phyloP scores from a whole-genome alignment of 1,140 invertebrate genomes.

The Drosophila pectinifera region DNA sequence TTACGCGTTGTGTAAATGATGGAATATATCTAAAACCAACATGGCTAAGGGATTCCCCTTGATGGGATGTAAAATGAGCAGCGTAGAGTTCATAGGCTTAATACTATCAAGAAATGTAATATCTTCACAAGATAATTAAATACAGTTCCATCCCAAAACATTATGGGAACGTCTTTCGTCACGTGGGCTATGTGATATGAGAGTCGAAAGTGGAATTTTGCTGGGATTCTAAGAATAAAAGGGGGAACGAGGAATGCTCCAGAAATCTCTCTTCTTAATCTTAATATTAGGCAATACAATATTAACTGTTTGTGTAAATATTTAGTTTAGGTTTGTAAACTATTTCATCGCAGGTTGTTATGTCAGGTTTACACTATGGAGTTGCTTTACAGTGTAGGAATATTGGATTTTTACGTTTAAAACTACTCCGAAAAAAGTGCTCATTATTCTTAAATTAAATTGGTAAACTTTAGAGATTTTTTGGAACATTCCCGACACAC shows the following conservation, averaged over 20 bases:
- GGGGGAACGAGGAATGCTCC: slow-evolving; percentile 8
- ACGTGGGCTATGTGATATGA: slow-evolving; percentile 16
- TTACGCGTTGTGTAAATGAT: slow-evolving; percentile 24
- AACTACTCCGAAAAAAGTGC: not conserved
- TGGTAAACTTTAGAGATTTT: not conserved
- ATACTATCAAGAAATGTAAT: slow-evolving; percentile 66
- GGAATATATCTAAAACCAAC: slow-evolving; percentile 15
- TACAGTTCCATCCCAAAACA: slow-evolving; percentile 2
- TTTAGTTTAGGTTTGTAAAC: slow-evolving; percentile 3
- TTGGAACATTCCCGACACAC: slow-evolving; percentile 1
- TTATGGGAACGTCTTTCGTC: slow-evolving; percentile 3
- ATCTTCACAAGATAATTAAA: slow-evolving; percentile 55
- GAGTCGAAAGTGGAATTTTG: slow-evolving; percentile 12
- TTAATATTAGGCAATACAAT: slow-evolving; percentile 15
- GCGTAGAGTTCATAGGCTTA: slow-evolving; percentile 45
- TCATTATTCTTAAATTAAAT: slow-evolving; percentile 14
- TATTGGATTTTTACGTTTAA: not conserved
- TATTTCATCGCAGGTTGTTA: slow-evolving; percentile 9
- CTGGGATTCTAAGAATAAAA: not conserved
- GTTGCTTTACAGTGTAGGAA: slow-evolving; percentile 4
- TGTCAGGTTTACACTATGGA: slow-evolving; percentile 13
- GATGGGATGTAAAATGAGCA: slow-evolving; percentile 52
- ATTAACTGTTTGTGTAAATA: slow-evolving; percentile 16
- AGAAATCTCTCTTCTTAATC: slow-evolving; percentile 5
- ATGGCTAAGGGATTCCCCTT: slow-evolving; percentile 31